Conservation (phyloP, 1,140 invertebrate species). For the Monomorium pharaonis region DNA sequence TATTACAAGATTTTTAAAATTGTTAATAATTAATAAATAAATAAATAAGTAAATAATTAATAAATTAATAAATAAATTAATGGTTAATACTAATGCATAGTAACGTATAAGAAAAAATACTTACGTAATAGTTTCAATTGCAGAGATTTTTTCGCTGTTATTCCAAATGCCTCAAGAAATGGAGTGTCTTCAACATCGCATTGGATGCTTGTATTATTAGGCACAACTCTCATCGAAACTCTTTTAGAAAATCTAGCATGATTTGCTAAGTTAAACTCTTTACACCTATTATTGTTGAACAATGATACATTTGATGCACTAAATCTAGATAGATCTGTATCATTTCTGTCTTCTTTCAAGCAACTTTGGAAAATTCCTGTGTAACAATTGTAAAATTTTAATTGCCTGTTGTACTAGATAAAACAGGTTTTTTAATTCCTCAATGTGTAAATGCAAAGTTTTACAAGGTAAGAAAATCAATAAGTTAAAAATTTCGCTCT, state of each 20-base stretch:
- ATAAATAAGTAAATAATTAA: too few species aligned
- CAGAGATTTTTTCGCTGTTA: slow-evolving; percentile 54
- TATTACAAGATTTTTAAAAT: too few species aligned
- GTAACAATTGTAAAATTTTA: slow-evolving; percentile 7
- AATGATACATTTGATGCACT: slow-evolving; percentile 34
- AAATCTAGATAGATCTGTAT: slow-evolving; percentile 39
- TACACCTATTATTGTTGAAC: background rate
- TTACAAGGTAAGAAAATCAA: too few species aligned
- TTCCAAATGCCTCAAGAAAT: slow-evolving; percentile 78
- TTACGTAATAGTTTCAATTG: slow-evolving; percentile 57
- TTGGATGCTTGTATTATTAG: slow-evolving; percentile 66
- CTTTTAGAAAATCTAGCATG: slow-evolving; percentile 54
- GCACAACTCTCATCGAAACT: slow-evolving; percentile 78
- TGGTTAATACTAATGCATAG: too few species aligned
- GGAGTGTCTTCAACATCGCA: slow-evolving; percentile 66
- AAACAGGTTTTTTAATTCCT: too few species aligned
- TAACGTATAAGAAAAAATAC: background rate
- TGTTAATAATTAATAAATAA: too few species aligned
- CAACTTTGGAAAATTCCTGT: slow-evolving; percentile 70
- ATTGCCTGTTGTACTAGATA: background rate
- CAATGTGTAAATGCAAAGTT: too few species aligned
- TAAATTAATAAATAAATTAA: too few species aligned
- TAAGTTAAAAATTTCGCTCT: too few species aligned
- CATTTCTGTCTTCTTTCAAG: slow-evolving; percentile 59
- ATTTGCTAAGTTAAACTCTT: slow-evolving; percentile 33